Evolutionary conservation across 2,113 vertebrate species (phyloP).

Genomic region (Chaetodon trifascialis): DNA sequence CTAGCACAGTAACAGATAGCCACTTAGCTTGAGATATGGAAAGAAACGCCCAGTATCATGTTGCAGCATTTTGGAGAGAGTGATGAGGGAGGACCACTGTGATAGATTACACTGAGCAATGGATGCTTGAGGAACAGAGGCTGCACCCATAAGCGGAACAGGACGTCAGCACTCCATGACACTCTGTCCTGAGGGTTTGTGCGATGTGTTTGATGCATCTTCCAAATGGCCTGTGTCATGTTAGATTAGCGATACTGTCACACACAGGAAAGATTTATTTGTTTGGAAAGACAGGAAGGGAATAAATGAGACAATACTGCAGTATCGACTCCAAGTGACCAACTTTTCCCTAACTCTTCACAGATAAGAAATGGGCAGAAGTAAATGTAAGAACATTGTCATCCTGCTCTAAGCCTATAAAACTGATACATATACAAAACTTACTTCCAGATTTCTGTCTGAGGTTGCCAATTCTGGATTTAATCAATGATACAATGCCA

Average conservation of each 20-base stretch:
- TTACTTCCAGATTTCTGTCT: conserved; percentile 52
- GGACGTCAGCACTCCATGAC: conserved; percentile 20
- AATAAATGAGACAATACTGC: background rate
- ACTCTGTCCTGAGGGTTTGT: conserved; percentile 14
- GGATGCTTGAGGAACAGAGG: conserved; percentile 6
- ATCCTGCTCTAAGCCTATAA: conserved; percentile 37
- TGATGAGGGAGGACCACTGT: conserved; percentile 18
- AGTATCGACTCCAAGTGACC: conserved; percentile 19
- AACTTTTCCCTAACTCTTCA: conserved; percentile 10
- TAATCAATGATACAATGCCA: conserved; percentile 67
- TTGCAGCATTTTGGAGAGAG: conserved; percentile 19
- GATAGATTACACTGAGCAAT: conserved; percentile 25
- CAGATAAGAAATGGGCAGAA: conserved; percentile 23
- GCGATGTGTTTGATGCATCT: conserved; percentile 37
- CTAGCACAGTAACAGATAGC: background rate
- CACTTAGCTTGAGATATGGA: conserved; percentile 14
- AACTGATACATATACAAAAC: conserved; percentile 47
- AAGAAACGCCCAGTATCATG: background rate
- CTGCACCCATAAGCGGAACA: conserved; percentile 22
- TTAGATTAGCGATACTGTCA: conserved; percentile 18
- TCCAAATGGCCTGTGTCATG: conserved; percentile 34
- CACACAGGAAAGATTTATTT: conserved; percentile 8
- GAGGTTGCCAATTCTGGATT: conserved; percentile 62
- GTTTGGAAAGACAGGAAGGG: background rate
- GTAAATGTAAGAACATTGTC: conserved; percentile 18